Base-by-base conservation (phyloP, 2,888 invertebrate genomes). In the Hyalella azteca region DNA sequence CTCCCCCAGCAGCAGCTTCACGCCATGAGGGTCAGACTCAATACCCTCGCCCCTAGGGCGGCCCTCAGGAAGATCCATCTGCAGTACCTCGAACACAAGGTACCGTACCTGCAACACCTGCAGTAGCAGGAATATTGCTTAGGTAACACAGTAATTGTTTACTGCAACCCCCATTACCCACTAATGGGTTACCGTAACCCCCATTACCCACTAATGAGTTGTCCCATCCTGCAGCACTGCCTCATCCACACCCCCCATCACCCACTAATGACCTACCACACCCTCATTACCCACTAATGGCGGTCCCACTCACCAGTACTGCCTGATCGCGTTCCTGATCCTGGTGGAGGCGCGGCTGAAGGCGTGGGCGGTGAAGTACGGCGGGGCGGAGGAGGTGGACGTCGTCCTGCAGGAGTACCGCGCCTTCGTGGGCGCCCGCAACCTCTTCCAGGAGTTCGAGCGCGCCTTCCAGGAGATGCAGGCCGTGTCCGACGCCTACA, bases 371-470 rank as follows among this genome's bases (percentile, higher is more conserved):
- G 92, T 93, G 45, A 96, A 96, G 88, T 96, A 95, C 87, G 95
- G 95, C 59, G 91, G 91, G 78, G 91, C 94, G 86, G 94, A 95
- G 83, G 92, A 93, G 88, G 95, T 95, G 32, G 91, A 92, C 87
- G 93, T 93, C 87, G 91, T 95, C 88, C 88, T 96, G 87, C 94
- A 95, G 85, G 95, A 96, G 87, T 96, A 96, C 87, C 92, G 94
- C 86, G 95, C 95, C 89, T 96, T 96, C 88, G 95, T 96, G 54
- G 94, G 95, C n/a, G 92, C 93, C 86, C 95, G 95, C 89, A 93
- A 94, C 89, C 95, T 96, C 86, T 96, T 96, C 91, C 95, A 95
- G 89, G 96, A 96, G 89, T 96, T 96, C 87, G 95, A 95, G 87
- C 93, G 95, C 89, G 96, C 96, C 49, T 95, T 93, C 87, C 90